phyloP scores from a whole-genome alignment of 2,797 vertebrate species.

The Gymnodraco acuticeps region DNA sequence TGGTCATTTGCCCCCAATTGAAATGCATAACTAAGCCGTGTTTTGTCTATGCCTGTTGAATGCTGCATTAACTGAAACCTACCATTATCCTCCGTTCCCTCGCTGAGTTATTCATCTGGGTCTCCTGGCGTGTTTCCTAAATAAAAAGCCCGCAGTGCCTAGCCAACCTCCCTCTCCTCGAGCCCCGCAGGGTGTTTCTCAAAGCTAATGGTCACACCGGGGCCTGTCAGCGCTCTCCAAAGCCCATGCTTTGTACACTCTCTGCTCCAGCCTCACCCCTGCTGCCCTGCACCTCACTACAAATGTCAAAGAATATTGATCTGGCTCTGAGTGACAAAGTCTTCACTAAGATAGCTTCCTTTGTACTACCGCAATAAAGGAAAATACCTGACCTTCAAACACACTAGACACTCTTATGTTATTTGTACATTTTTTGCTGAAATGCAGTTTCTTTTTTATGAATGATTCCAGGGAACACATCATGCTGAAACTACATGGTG shows the following conservation, averaged over 20 bases:
- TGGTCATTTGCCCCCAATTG: conserved; percentile 60
- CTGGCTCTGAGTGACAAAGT: conserved; percentile 79
- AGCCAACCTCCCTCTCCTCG: conserved; percentile 63
- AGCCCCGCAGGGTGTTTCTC: conserved; percentile 72
- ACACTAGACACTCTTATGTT: conserved; percentile 40
- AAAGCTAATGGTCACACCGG: conserved; percentile 82
- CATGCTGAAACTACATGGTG: conserved; percentile 9
- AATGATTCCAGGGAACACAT: conserved; percentile 9
- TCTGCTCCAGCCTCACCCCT: conserved; percentile 68
- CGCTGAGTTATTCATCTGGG: conserved; percentile 70
- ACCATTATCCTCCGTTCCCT: conserved; percentile 63
- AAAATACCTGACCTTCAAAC: conserved; percentile 73
- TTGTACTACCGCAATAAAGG: conserved; percentile 76
- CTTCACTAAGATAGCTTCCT: conserved; percentile 72
- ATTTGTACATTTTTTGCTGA: conserved; percentile 24
- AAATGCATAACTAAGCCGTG: conserved; percentile 61
- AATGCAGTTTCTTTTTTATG: conserved; percentile 17
- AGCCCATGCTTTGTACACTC: conserved; percentile 75
- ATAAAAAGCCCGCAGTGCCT: conserved; percentile 72
- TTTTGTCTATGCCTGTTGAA: conserved; percentile 65
- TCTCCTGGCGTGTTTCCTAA: conserved; percentile 68
- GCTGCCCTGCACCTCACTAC: conserved; percentile 79
- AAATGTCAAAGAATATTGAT: conserved; percentile 89
- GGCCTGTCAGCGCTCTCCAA: conserved; percentile 77
- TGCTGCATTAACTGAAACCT: conserved; percentile 62